Evolutionary conservation across 2,888 invertebrate genomes (phyloP).

Genomic region (Limnephilus rhombicus): DNA sequence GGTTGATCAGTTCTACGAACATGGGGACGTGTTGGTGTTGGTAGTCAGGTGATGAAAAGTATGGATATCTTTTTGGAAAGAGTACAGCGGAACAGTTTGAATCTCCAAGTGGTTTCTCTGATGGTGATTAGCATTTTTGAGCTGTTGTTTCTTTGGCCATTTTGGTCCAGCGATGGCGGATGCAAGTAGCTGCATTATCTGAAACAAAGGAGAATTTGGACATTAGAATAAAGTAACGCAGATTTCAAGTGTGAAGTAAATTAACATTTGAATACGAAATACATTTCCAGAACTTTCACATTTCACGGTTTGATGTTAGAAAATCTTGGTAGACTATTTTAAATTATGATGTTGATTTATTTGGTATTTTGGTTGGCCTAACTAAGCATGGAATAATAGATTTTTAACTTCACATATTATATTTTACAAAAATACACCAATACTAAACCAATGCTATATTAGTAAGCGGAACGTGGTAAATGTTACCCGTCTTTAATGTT

Average conservation of each 20-base stretch:
- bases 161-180: neutral
- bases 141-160: slow-evolving; percentile 38
- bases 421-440: too few relatives aligned
- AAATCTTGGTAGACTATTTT: neutral
- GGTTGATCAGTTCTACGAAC: neutral
- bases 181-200: slow-evolving; percentile 38
- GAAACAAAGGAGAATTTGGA: slow-evolving; percentile 35
- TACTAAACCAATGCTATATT: too few relatives aligned
- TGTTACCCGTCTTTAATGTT: too few relatives aligned
- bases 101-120: slow-evolving; percentile 37
- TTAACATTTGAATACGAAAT: neutral
- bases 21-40: neutral
- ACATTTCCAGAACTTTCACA: neutral
- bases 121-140: slow-evolving; percentile 48
- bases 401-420: neutral
- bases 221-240: neutral
- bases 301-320: neutral
- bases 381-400: neutral
- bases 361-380: neutral
- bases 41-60: slow-evolving; percentile 59
- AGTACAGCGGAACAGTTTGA: slow-evolving; percentile 27
- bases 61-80: slow-evolving; percentile 49
- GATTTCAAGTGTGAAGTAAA: neutral
- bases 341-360: neutral
- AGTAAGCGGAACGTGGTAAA: too few relatives aligned